Evolutionary conservation across 2,888 invertebrate species (phyloP), one percentile per base, ranked within the genome.

Genomic region (Stenotaenia linearis): DNA sequence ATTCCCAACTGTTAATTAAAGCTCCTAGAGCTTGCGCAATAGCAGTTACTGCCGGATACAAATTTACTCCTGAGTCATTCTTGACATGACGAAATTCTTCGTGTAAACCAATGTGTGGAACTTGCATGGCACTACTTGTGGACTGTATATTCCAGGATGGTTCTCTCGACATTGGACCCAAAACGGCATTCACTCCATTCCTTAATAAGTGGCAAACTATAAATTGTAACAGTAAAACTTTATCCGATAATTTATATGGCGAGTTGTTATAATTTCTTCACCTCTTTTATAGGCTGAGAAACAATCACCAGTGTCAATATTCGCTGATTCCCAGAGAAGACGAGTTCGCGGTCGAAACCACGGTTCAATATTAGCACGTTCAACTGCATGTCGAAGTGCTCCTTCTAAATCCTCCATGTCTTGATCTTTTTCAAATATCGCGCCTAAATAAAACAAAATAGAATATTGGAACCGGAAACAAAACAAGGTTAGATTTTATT

Each of bases 201-300:
- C 32, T 75, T 4, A 76, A 37, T 18, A 79, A 61, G n/a, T 75
- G 35, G 35, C 79, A 79, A 25, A 50, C 79, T 79, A 32, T 1
- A 69, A 50, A 69, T 10, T 69, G 28, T n/a, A 30, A n/a, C n/a
- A n/a, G n/a, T n/a, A n/a, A n/a, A n/a, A n/a, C n/a, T n/a, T n/a
- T n/a, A n/a, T n/a, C n/a, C n/a, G n/a, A n/a, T n/a, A n/a, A n/a
- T n/a, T n/a, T n/a, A n/a, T n/a, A n/a, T n/a, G n/a, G n/a, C n/a
- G n/a, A n/a, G n/a, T n/a, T n/a, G n/a, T n/a, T n/a, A n/a, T n/a
- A n/a, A n/a, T n/a, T n/a, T n/a, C n/a, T n/a, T 81, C 82, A 86
- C 86, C 85, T 84, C 85, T 84, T 79, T 85, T 85, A 61, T 85
- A 84, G 5, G 86, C 85, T 28, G 84, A 83, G 80, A 86, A 86